Evolutionary conservation across 2,888 invertebrate genomes (phyloP), one percentile per base, ranked within the genome.

Genomic region (Erebia ligea): DNA sequence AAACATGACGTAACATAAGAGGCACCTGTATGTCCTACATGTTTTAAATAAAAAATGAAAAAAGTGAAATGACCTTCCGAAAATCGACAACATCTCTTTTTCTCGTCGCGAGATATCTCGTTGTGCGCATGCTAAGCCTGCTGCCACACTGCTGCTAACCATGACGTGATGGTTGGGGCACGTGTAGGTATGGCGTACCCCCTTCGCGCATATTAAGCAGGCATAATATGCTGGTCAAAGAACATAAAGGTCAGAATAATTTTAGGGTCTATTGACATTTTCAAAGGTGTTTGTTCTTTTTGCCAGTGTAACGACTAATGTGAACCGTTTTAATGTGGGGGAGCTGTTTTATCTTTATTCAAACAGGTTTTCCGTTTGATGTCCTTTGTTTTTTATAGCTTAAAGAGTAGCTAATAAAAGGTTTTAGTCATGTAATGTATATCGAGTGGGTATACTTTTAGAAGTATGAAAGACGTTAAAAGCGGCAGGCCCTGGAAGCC

Each of bases 201-300:
- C 21, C 17, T 59, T 34, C 11, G 0, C n/a, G 40, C 58, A 59
- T 59, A n/a, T 40, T 25, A 59, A 59, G 40, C 9, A n/a, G 8
- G 8, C 10, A 17, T 40, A 8, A 40, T 40, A 9, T 40, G n/a
- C 58, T 59, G 15, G 13, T 19, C 45, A 21, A 61, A 61, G 21
- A 45, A 45, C 42, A 45, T 15, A 45, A 45, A 61, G 61, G 61
- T 61, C 61, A 61, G 45, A 15, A 13, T 61, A 42, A 61, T 61
- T 42, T 61, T 25, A 52, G n/a, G 50, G 34, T 50, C 40, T 65
- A 52, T 54, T 54, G 40, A 17, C 19, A 65, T 56, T 42, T 13
- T 15, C 42, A 66, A 42, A n/a, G 13, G 52, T 57, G 19, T 42
- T 42, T 42, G 42, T 42, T 11, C 42, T 11, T 9, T 45, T 69